Conservation (phyloP, 2,888 invertebrate genomes). For the Archips xylosteana region DNA sequence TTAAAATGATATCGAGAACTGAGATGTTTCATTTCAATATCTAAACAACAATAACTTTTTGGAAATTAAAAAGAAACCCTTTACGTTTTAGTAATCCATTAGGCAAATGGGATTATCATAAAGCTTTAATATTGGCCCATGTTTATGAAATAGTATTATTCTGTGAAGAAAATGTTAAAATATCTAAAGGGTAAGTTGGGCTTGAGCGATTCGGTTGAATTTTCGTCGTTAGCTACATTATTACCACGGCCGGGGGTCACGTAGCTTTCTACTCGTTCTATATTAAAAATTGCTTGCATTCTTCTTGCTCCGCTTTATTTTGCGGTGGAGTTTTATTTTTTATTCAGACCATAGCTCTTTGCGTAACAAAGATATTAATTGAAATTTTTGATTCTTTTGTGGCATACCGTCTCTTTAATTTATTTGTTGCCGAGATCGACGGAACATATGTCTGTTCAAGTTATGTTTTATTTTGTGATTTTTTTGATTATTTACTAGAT, state of each 20-base stretch:
- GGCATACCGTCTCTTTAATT: constrained; percentile 7
- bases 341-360: constrained; percentile 63
- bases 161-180: constrained; percentile 43
- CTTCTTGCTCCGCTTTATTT: constrained; percentile 75
- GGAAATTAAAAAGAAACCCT: constrained; percentile 42
- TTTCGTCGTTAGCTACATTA: constrained; percentile 70
- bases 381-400: constrained; percentile 57
- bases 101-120: constrained; percentile 19
- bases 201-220: constrained; percentile 58
- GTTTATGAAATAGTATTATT: constrained; percentile 28
- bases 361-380: constrained; percentile 65
- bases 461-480: neutral
- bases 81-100: constrained; percentile 43
- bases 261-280: constrained; percentile 65
- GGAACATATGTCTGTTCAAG: neutral
- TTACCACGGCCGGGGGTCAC: constrained; percentile 63
- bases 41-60: constrained; percentile 30
- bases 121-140: constrained; percentile 14
- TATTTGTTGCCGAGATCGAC: constrained; percentile 8
- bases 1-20: too few relatives aligned
- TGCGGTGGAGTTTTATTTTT: constrained; percentile 70
- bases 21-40: neutral
- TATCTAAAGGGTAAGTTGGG: constrained; percentile 50
- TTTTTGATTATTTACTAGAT: too few relatives aligned
- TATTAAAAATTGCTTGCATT: constrained; percentile 85